Evolutionary conservation across 2,888 invertebrate genomes (phyloP), one percentile per base, ranked within the genome.

Genomic region (Cancer borealis): DNA sequence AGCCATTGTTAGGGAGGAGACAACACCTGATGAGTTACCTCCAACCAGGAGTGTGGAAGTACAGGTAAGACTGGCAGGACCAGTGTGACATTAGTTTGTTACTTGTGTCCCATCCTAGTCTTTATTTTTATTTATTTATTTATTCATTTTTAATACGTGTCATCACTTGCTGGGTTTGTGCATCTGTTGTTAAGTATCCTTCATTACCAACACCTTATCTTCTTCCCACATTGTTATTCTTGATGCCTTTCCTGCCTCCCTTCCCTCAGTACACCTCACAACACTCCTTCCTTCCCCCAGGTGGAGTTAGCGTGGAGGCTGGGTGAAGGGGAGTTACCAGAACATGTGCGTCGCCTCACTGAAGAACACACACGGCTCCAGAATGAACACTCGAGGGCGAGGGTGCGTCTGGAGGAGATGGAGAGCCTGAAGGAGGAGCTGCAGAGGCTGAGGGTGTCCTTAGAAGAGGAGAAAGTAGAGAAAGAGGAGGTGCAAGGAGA

Each of bases 401-500:
- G 92, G 26, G 87, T 94, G 12, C 91, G 95, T 21, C 91, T 94
- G 73, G 94, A 93, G 26, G 96, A 96, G 73, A 92, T 94, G 93
- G 96, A 95, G 39, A 87, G 91, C 39, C 73, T 94, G 92, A 91
- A 88, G 49, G 92, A 96, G 93, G 97, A 97, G 95, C 97, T 97
- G 91, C 98, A 98, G 96, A 93, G 95, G 73, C 46, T 95, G 87
- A 92, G 93, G 87, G 92, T 97, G 90, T 97, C 97, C 96, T 96
- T 98, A 96, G 97, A 97, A 79, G 97, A 97, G 21, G 98, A 98
- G 96, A 97, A 97, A 3, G 97, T 98, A 14, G 98, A 98, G 94
- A 97, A 98, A 93, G 97, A 97, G n/a, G 97, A 98, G 4, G 97
- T 98, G 94, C 97, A 98, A 96, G 97, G 98, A 26, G 98, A 98